phyloP scores from a whole-genome alignment of 2,113 vertebrate genomes.

The rabbit (Oryctolagus cuniculus) region DNA sequence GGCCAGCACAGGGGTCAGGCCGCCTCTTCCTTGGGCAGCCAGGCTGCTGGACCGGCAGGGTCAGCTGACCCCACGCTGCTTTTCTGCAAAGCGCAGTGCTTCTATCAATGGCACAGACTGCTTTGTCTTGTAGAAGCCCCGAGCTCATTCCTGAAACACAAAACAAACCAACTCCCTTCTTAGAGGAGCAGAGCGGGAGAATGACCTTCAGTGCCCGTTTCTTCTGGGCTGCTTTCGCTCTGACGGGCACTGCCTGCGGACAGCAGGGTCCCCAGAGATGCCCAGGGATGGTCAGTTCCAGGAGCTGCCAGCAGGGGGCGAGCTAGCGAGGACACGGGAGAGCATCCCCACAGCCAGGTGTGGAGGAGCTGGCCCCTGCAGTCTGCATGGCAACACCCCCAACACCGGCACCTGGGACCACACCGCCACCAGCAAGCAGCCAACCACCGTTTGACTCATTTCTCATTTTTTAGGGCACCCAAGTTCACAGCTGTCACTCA shows the following conservation, averaged over 20 bases:
- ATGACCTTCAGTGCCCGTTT: constrained; percentile 52
- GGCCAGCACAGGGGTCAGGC: constrained; percentile 65
- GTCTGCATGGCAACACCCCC: neutral
- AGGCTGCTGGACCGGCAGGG: neutral
- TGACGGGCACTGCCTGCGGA: neutral
- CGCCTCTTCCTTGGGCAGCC: neutral
- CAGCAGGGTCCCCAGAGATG: neutral
- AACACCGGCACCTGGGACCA: no score
- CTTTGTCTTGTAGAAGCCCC: constrained; percentile 58
- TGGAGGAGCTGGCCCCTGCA: neutral
- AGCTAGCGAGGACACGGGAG: neutral
- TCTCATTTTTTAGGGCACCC: neutral
- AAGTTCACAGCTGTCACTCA: neutral
- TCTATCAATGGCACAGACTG: neutral
- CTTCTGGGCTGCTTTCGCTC: constrained; percentile 26
- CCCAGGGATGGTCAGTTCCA: neutral
- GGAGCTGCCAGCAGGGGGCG: no score
- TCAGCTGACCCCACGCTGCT: constrained; percentile 47
- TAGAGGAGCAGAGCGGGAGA: constrained; percentile 17
- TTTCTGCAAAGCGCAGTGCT: constrained; percentile 18
- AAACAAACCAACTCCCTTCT: neutral
- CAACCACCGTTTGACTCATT: neutral
- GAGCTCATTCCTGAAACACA: neutral
- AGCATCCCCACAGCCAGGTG: neutral
- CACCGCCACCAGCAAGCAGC: neutral